These are phyloP conservation scores for Galendromus occidentalis DNA, from an alignment of 1,140 invertebrate species.

Conservation along the genomic window DNA sequence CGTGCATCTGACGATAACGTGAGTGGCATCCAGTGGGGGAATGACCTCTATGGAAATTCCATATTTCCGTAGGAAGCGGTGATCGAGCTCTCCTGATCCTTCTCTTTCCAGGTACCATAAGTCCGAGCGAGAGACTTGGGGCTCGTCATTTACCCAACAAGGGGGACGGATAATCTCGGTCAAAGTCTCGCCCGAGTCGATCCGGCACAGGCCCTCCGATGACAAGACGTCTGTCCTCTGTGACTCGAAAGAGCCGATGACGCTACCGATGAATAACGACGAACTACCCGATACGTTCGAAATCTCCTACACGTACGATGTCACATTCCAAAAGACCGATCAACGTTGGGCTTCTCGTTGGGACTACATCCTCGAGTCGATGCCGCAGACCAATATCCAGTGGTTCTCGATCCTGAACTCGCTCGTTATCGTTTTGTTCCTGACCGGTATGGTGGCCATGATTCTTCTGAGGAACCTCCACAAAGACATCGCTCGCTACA, in stretches of 20 bases:
- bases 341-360: constrained; percentile 91
- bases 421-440: constrained; percentile 39
- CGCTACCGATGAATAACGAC: constrained; percentile 14
- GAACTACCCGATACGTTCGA: constrained; percentile 29
- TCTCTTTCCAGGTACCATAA: constrained; percentile 49
- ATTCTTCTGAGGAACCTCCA: constrained; percentile 89
- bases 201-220: constrained; percentile 35
- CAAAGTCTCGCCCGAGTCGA: constrained; percentile 55
- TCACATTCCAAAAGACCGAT: constrained; percentile 48
- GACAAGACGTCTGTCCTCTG: constrained; percentile 1
- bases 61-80: no score
- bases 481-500: constrained; percentile 95
- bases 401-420: constrained; percentile 59
- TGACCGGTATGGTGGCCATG: constrained; percentile 98
- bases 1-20: constrained; percentile 67
- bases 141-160: constrained; percentile 44
- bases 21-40: not conserved
- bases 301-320: constrained; percentile 68
- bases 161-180: constrained; percentile 75
- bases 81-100: no score
- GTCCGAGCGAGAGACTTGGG: constrained; percentile 62
- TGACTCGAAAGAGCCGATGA: constrained; percentile 14
- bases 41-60: no score
- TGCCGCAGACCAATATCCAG: constrained; percentile 95
- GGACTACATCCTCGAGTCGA: constrained; percentile 97